Conservation (phyloP, 2,888 invertebrate species). For the Mesochorus sp. region DNA sequence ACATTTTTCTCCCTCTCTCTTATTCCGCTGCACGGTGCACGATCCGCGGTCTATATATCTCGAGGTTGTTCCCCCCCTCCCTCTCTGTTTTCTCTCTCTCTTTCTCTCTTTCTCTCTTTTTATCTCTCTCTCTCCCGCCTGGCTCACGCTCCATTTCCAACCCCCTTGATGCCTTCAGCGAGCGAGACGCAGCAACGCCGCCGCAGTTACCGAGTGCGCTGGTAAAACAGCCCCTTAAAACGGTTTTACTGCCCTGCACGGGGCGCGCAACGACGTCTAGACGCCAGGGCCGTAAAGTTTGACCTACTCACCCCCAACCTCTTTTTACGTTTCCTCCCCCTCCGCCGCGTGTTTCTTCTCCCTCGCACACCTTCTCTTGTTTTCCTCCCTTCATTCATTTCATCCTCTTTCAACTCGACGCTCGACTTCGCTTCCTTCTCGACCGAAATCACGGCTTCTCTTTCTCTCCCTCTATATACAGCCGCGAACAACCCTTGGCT, state of each 20-base stretch:
- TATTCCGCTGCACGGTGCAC: constrained; percentile 25
- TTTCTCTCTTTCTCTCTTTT: constrained; percentile 9
- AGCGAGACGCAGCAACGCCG: constrained; percentile 51
- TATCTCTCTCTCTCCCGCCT: constrained; percentile 13
- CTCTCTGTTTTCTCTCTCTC: constrained; percentile 17
- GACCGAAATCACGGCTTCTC: constrained; percentile 42
- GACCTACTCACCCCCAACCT: constrained; percentile 81
- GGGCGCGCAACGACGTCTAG: constrained; percentile 81
- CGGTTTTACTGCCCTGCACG: constrained; percentile 81
- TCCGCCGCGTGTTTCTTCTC: constrained; percentile 1
- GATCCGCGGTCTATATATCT: constrained; percentile 25
- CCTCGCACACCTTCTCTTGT: constrained; percentile 36
- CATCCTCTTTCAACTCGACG: constrained; percentile 33
- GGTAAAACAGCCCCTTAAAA: constrained; percentile 82
- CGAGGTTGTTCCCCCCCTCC: constrained; percentile 31
- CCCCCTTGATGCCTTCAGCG: constrained; percentile 40
- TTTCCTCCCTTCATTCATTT: constrained; percentile 47
- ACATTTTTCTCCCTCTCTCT: constrained; percentile 39
- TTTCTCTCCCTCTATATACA: constrained; percentile 30
- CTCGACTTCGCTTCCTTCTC: constrained; percentile 3
- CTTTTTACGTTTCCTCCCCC: constrained; percentile 45
- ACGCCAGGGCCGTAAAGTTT: constrained; percentile 81
- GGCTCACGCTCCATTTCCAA: constrained; percentile 35
- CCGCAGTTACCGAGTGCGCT: constrained; percentile 78
- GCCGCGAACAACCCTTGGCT: neutral